A percentile compares a stretch with the other conserved stretches of the same genome.
Conservation (phyloP, 2,113 vertebrate genomes). For the Amphilophus citrinellus region DNA sequence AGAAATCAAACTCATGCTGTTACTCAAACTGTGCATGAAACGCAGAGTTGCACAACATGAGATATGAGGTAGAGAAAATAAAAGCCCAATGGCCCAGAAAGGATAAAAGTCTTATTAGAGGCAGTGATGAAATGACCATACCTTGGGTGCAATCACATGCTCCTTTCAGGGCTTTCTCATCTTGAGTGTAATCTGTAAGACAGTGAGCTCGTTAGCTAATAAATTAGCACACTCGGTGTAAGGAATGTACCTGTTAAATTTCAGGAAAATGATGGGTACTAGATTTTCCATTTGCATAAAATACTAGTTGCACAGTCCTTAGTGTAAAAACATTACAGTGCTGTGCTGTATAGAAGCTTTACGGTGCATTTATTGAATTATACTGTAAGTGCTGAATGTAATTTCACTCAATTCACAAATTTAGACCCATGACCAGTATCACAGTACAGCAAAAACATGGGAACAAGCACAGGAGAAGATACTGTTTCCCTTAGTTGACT, state of each 20-base stretch:
- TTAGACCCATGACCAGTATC: not conserved
- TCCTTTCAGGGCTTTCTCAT: conserved; percentile 93
- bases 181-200: conserved; percentile 93
- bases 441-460: not conserved
- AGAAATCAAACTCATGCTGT: conserved; percentile 12
- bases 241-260: not conserved
- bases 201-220: not conserved
- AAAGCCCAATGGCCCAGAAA: not conserved
- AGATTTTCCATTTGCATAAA: not conserved
- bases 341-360: not conserved
- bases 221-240: not conserved
- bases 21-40: not conserved
- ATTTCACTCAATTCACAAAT: not conserved
- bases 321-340: not conserved
- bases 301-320: not conserved
- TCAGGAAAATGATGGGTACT: not conserved
- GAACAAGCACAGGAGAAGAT: not conserved
- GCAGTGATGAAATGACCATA: conserved; percentile 63
- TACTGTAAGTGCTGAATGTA: not conserved
- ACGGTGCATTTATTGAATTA: not conserved
- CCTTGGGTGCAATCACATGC: conserved; percentile 93
- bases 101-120: not conserved
- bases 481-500: not conserved
- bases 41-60: not conserved
- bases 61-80: conserved; percentile 8